Conservation (phyloP, 2,113 vertebrate genomes). For the Aldabrachelys gigantea region DNA sequence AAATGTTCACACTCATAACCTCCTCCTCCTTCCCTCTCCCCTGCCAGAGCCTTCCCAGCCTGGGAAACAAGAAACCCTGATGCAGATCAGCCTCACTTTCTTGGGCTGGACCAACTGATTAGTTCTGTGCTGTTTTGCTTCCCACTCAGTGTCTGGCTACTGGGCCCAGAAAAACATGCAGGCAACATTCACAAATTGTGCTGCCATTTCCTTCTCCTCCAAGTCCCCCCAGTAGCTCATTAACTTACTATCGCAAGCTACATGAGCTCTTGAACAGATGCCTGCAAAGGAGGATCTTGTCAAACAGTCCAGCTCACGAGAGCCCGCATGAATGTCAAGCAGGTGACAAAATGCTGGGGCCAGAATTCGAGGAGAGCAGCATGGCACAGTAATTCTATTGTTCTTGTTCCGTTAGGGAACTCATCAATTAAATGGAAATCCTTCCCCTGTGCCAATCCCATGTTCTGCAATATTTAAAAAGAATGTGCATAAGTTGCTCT, state of each 20-base stretch:
- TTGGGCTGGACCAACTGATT: slow-evolving; percentile 27
- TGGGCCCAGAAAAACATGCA: slow-evolving; percentile 17
- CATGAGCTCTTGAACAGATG: slow-evolving; percentile 28
- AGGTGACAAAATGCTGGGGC: not conserved
- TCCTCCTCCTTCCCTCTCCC: not conserved
- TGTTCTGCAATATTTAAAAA: not conserved
- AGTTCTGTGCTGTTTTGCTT: slow-evolving; percentile 49
- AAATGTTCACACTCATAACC: not conserved
- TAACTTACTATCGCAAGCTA: slow-evolving; percentile 3
- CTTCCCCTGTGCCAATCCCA: slow-evolving; percentile 7
- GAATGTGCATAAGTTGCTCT: not conserved
- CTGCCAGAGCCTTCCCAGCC: not conserved
- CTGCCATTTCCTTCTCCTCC: slow-evolving; percentile 15
- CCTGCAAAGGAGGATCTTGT: slow-evolving; percentile 27
- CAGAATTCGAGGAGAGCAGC: slow-evolving; percentile 21
- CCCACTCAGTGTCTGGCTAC: slow-evolving; percentile 11
- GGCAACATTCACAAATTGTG: not conserved
- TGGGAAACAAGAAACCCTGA: slow-evolving; percentile 15
- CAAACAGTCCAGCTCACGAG: not conserved
- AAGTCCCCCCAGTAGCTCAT: not conserved
- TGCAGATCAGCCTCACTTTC: not conserved
- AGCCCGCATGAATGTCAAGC: not conserved
- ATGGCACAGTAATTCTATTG: slow-evolving; percentile 5
- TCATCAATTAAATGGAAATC: slow-evolving; percentile 37
- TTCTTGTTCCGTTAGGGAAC: not conserved